Evolutionary conservation across 92 coral and sea anemone genomes (phyloP), one percentile per base, ranked within the genome.

Genomic region (Montipora capitata): DNA sequence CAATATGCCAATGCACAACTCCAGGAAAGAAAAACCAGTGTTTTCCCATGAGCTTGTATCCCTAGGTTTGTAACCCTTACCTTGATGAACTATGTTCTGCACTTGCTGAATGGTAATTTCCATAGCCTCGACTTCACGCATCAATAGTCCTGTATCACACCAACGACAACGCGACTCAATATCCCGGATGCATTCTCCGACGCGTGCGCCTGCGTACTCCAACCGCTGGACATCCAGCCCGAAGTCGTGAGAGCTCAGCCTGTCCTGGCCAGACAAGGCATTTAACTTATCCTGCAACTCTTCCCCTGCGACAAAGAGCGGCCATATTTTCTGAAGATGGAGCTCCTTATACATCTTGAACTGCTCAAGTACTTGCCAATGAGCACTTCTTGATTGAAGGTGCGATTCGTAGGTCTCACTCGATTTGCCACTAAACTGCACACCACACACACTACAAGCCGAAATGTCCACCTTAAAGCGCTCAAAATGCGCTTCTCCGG

Each of bases 361-460:
- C 43, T 79, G 83, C n/a, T 72, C 75, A 68, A 89, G 90, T 61
- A 56, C 82, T 69, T 64, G 78, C 95, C 94, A 92, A 75, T 94
- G 95, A 10, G 85, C 58, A 65, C 89, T 91, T 1, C 51, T 71
- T 3, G 39, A 12, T 18, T 43, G 41, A 42, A 83, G 70, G 57
- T 91, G 94, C 81, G 65, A 39, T 40, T 88, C 76, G 72, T 87
- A 91, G 0, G 80, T 65, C 63, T 76, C 92, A 3, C 69, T 54
- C 8, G 43, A 64, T 10, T 52, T 18, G 70, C 69, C 59, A 56
- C 16, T 82, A 79, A 91, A 91, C 48, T 69, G 78, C 42, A 91
- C 85, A 9, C 90, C 77, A 40, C 97, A 94, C 16, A 94, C 82
- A 11, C 94, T 89, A 62, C 97, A 94, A 3, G 87, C 97, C 40